Evolutionary conservation across 2,888 invertebrate species (phyloP).

Genomic region (Plutella xylostella): DNA sequence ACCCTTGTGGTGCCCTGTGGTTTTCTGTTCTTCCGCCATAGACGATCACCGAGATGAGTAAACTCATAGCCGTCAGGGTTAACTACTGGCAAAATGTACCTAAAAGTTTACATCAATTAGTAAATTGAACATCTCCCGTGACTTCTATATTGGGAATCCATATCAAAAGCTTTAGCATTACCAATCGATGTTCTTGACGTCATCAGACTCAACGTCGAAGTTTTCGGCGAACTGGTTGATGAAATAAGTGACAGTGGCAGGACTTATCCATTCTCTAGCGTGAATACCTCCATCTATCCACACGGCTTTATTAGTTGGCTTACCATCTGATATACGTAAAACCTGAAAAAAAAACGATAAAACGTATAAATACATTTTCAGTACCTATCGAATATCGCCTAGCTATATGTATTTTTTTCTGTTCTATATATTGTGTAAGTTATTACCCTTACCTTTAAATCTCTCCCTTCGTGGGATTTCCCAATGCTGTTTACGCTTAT

Average conservation of each 20-base stretch:
- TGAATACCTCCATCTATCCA: constrained; percentile 89
- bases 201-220: constrained; percentile 74
- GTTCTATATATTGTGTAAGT: background rate
- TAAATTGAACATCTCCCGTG: background rate
- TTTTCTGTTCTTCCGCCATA: constrained; percentile 86
- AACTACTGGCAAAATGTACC: constrained; percentile 79
- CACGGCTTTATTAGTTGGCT: constrained; percentile 73
- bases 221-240: constrained; percentile 82
- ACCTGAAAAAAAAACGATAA: constrained; percentile 38
- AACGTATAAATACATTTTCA: background rate
- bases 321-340: constrained; percentile 77
- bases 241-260: constrained; percentile 83
- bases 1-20: constrained; percentile 53
- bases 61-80: constrained; percentile 93
- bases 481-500: constrained; percentile 82
- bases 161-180: constrained; percentile 16
- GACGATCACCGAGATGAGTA: constrained; percentile 80
- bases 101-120: constrained; percentile 21
- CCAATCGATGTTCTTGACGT: constrained; percentile 59
- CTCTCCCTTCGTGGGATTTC: constrained; percentile 78
- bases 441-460: constrained; percentile 71
- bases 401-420: background rate
- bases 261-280: constrained; percentile 93
- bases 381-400: no score
- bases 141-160: background rate